Conservation (phyloP, 1,140 invertebrate genomes). For the Pomacea maculata region DNA sequence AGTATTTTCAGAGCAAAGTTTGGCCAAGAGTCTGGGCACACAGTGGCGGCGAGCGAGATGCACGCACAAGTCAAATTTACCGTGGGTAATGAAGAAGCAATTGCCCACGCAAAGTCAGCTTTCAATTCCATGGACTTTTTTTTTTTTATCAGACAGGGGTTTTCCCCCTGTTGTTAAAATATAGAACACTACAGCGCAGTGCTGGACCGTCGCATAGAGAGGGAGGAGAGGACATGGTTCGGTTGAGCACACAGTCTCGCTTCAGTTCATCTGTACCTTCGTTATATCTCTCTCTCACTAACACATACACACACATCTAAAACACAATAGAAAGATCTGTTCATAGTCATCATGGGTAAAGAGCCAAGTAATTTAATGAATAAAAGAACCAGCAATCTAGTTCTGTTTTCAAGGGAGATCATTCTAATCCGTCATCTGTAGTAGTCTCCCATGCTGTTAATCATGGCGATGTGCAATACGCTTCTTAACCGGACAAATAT, state of each 20-base stretch:
- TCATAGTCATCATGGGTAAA: too few relatives aligned
- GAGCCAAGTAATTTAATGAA: too few relatives aligned
- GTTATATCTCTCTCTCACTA: conserved; percentile 5
- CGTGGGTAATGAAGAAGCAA: conserved; percentile 8
- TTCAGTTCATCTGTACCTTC: background rate
- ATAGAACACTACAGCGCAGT: background rate
- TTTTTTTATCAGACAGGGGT: background rate
- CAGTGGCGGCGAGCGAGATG: background rate
- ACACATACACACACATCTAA: too few relatives aligned
- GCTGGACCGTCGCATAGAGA: too few relatives aligned
- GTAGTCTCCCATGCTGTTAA: too few relatives aligned
- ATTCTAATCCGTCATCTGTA: too few relatives aligned
- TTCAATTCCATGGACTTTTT: background rate
- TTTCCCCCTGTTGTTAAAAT: background rate
- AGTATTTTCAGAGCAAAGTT: conserved; percentile 22
- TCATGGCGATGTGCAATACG: too few relatives aligned
- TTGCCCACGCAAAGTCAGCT: conserved; percentile 2
- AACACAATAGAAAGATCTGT: too few relatives aligned
- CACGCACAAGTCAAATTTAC: conserved; percentile 9
- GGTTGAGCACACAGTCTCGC: background rate
- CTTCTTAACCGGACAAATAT: too few relatives aligned
- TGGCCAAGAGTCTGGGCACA: conserved; percentile 13
- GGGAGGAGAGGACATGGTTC: too few relatives aligned
- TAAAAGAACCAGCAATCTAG: too few relatives aligned
- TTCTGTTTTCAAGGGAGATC: too few relatives aligned